phyloP scores from a whole-genome alignment of 2,888 invertebrate species.

The Heliconius aoede region DNA sequence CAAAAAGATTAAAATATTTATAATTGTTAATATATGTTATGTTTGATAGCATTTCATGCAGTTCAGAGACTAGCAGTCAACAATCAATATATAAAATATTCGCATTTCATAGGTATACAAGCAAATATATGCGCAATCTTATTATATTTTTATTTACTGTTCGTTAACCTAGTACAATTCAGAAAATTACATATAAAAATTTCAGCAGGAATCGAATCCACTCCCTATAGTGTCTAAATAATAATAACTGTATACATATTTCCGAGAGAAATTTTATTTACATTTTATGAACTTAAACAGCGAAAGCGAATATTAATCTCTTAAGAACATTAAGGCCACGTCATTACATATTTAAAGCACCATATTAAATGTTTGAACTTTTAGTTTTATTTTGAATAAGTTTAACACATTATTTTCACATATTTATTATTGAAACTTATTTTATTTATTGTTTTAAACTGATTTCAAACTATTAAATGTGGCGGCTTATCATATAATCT shows the following conservation, averaged over 20 bases:
- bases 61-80: constrained; percentile 75
- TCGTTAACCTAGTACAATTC: constrained; percentile 59
- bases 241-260: neutral
- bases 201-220: neutral
- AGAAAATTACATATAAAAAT: constrained; percentile 36
- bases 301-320: constrained; percentile 52
- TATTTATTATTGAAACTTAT: neutral
- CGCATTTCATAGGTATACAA: constrained; percentile 61
- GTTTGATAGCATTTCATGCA: constrained; percentile 76
- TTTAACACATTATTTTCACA: constrained; percentile 5
- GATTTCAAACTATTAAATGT: constrained; percentile 42
- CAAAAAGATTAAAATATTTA: constrained; percentile 66
- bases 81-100: constrained; percentile 65
- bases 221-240: neutral
- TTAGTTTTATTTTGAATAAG: constrained; percentile 10
- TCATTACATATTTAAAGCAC: constrained; percentile 60
- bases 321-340: constrained; percentile 69
- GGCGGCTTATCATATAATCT: constrained; percentile 38
- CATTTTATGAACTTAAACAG: constrained; percentile 63
- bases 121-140: constrained; percentile 30
- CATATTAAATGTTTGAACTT: constrained; percentile 48
- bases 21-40: constrained; percentile 74
- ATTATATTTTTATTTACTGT: constrained; percentile 53
- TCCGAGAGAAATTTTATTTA: constrained; percentile 65
- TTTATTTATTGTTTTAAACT: constrained; percentile 45